A percentile compares a stretch with the other conserved stretches of the same genome.
phyloP scores from a whole-genome alignment of 2,113 vertebrate species.

The Clarias batrachus region DNA sequence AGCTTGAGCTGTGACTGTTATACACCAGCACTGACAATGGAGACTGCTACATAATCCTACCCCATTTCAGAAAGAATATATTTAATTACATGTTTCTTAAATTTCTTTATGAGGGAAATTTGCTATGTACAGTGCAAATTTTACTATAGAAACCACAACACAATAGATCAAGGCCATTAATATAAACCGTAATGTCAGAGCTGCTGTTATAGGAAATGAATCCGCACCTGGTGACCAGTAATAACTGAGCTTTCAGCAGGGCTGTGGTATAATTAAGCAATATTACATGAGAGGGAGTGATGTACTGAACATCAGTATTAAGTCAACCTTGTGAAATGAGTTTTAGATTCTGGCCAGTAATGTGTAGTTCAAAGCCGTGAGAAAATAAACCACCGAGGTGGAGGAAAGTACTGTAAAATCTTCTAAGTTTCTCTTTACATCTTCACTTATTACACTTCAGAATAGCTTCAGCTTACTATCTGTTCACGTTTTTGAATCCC shows the following conservation, averaged over 20 bases:
- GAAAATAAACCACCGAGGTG: too few relatives aligned
- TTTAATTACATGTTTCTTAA: background rate
- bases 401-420: too few relatives aligned
- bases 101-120: background rate
- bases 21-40: background rate
- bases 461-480: too few relatives aligned
- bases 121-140: background rate
- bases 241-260: background rate
- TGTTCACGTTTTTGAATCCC: too few relatives aligned
- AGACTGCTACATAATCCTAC: background rate
- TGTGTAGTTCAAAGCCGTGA: too few relatives aligned
- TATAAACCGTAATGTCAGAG: background rate
- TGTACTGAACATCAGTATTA: too few relatives aligned
- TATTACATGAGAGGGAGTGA: too few relatives aligned
- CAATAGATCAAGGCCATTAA: background rate
- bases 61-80: background rate
- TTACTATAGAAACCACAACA: background rate
- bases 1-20: background rate
- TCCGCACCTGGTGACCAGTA: background rate
- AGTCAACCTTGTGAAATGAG: too few relatives aligned
- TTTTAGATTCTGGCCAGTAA: too few relatives aligned
- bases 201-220: background rate
- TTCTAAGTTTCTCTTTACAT: too few relatives aligned
- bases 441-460: too few relatives aligned
- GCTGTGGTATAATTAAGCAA: background rate